A percentile compares a stretch with the other conserved stretches of the same genome.
Evolutionary conservation across 2,888 invertebrate species (phyloP).

Genomic region (Clepsis dumicolana): DNA sequence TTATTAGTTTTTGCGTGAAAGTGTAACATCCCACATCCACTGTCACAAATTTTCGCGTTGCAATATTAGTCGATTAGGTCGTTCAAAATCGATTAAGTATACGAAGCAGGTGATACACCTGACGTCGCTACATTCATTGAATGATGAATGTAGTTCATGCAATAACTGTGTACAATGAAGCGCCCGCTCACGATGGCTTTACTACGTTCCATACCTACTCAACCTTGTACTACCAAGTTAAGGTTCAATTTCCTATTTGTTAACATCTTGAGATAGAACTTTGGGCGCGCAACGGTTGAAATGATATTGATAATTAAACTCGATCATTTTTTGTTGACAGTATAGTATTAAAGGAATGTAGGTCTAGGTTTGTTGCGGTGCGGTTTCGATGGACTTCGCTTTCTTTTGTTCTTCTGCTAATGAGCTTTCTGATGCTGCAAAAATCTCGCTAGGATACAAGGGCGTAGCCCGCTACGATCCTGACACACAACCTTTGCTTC

Average conservation of each 20-base stretch:
- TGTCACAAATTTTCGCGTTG: no score
- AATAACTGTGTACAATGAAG: background rate
- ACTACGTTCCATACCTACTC: background rate
- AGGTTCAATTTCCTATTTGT: background rate
- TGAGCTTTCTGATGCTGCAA: no score
- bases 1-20: no score
- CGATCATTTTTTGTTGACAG: background rate
- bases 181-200: background rate
- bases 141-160: background rate
- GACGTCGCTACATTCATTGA: background rate
- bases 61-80: no score
- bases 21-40: no score
- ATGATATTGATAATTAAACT: slow-evolving; percentile 1
- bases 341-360: background rate
- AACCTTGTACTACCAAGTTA: background rate
- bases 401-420: background rate
- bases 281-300: background rate
- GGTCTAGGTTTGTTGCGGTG: background rate
- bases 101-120: background rate
- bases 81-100: no score
- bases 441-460: no score
- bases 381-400: background rate
- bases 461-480: no score
- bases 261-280: background rate
- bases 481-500: no score